phyloP scores from a whole-genome alignment of 2,888 invertebrate species.

The Chirona hameri region DNA sequence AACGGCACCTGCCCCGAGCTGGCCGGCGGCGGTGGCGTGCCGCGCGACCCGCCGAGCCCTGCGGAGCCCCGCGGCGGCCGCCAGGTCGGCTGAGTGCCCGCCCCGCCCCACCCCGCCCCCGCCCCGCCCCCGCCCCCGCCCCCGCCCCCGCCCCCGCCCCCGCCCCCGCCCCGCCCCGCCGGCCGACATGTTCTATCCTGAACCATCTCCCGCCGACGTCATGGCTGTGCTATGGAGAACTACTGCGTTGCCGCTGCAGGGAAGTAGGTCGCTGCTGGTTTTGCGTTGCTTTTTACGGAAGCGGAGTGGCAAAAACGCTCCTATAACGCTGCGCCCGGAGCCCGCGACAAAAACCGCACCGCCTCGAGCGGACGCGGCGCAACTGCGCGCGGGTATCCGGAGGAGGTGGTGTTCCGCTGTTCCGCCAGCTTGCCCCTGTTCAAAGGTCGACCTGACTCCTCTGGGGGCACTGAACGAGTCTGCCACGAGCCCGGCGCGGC shows the following conservation, averaged over 20 bases:
- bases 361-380: not conserved
- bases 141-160: too few species aligned
- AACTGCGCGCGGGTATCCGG: too few species aligned
- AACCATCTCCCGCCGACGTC: not conserved
- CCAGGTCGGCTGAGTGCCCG: not conserved
- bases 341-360: not conserved
- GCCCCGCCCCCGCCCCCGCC: too few species aligned
- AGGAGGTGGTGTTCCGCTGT: too few species aligned
- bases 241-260: not conserved
- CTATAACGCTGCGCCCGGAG: not conserved
- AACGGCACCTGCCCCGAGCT: not conserved
- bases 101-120: too few species aligned
- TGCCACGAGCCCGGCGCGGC: too few species aligned
- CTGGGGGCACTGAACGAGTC: too few species aligned
- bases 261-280: not conserved
- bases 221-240: not conserved
- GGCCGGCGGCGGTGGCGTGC: too few species aligned
- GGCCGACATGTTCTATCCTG: not conserved
- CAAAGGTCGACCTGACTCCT: not conserved
- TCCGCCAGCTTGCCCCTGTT: too few species aligned
- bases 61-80: too few species aligned
- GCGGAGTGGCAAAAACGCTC: not conserved
- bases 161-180: not conserved
- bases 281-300: not conserved
- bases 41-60: too few species aligned